Evolutionary conservation across 1,140 invertebrate species (phyloP), one percentile per base, ranked within the genome.

Genomic region (Episyrphus balteatus): DNA sequence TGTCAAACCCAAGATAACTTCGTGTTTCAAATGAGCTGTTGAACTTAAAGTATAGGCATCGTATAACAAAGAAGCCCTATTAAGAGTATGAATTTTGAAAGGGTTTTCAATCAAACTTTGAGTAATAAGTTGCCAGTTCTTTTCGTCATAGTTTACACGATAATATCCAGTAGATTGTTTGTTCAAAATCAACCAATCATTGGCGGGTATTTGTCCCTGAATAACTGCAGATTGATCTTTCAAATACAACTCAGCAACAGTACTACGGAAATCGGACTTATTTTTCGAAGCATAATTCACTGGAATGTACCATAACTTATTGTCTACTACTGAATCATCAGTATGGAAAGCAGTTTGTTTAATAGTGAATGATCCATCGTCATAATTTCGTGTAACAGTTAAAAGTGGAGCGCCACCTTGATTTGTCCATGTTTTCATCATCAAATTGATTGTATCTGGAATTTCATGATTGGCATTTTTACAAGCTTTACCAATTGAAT

Each of bases 51-150:
- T 78, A 47, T 83, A 80, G 11, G 80, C 70, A 59, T 91, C 88
- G 54, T 88, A 82, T 5, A 91, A 68, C 1, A 90, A 66, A 62
- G 89, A 85, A 2, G 82, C 85, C 46, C 86, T 72, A 69, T 88
- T 91, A 0, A 78, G 64, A 19, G 75, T 66, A 54, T 83, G 74
- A 44, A 91, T 84, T 40, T 64, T 67, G 2, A 60, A 60, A 10
- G 73, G 49, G 2, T 62, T 52, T 17, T 55, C 52, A 32, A 66
- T 69, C 13, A 81, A 54, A 11, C 70, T 70, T 13, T 55, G 45
- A 8, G 57, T 71, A 11, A 81, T 65, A 2, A 74, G 59, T 15
- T 69, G 51, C 77, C 78, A 82, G 54, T 79, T 81, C 1, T 55
- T 51, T 1, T 55, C 18, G 48, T 81, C 79, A 45, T 82, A 82